Evolutionary conservation across 1,140 invertebrate species (phyloP).

Genomic region (Drosophila subobscura): DNA sequence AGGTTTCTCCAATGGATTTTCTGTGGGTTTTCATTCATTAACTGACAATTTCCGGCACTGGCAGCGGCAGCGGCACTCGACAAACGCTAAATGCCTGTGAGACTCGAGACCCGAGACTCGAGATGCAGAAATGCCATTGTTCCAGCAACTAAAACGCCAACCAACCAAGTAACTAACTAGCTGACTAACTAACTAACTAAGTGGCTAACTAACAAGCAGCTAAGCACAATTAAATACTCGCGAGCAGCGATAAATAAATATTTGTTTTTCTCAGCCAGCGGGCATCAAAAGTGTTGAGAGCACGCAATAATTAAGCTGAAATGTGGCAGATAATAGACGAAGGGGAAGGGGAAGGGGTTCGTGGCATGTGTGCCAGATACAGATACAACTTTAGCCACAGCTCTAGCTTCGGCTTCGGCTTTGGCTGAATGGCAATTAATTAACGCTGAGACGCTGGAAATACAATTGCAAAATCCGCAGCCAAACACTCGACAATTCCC

Average conservation of each 20-base stretch:
- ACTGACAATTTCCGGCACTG: conserved; percentile 55
- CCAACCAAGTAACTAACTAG: conserved; percentile 12
- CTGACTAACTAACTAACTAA: conserved; percentile 20
- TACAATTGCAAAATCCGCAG: conserved; percentile 46
- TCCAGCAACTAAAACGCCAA: conserved; percentile 38
- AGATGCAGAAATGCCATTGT: conserved; percentile 69
- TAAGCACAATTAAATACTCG: conserved; percentile 31
- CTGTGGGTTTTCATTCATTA: conserved; percentile 23
- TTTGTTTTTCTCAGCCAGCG: conserved; percentile 37
- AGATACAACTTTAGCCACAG: conserved; percentile 1
- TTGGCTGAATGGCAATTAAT: conserved; percentile 63
- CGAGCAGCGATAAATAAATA: conserved; percentile 47
- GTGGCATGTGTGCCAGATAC: conserved; percentile 13
- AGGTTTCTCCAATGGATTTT: conserved; percentile 10
- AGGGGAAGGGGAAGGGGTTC: too few relatives aligned
- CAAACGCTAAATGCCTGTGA: conserved; percentile 48
- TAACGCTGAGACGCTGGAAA: conserved; percentile 49
- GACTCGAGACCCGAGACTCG: conserved; percentile 14
- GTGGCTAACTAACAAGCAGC: conserved; percentile 9
- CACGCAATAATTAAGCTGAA: conserved; percentile 64
- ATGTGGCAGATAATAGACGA: conserved; percentile 1
- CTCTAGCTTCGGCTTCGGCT: not conserved
- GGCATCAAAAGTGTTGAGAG: conserved; percentile 69
- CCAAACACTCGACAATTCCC: conserved; percentile 50
- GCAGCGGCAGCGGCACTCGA: conserved; percentile 9